Evolutionary conservation across 2,888 invertebrate species (phyloP), one percentile per base, ranked within the genome.

Genomic region (Laspeyria flexula): DNA sequence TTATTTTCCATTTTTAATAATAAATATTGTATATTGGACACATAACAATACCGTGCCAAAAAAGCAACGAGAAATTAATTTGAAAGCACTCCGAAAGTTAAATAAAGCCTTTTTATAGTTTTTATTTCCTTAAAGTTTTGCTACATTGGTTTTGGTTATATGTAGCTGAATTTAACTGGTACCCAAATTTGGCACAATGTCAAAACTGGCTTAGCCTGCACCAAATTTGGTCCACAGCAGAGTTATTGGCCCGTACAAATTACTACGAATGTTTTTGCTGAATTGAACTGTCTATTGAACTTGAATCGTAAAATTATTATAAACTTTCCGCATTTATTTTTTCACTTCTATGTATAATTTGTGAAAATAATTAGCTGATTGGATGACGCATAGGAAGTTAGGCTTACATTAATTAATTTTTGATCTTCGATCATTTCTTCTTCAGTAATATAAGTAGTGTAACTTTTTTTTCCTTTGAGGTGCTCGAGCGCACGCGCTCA

Each of bases 141-240:
- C 55, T 21, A 64, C 65, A 67, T 65, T 68, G 71, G 71, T 74
- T 73, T 69, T 67, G 71, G 71, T 75, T 65, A 57, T n/a, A n/a
- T n/a, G n/a, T n/a, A 73, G 69, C 60, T 60, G 65, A 74, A 79
- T 80, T 78, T 73, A 81, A 79, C 79, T 71, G 77, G 75, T 76
- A 70, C 55, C 50, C 57, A 50, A 74, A 79, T 64, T 81, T 84
- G 83, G 83, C 83, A 67, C 55, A 52, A 63, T 67, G 72, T 75
- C 83, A 84, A 81, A 73, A 79, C 75, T 48, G 58, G 65, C 52
- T 58, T 59, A 49, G 52, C 62, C 56, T 60, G 66, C 60, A 65
- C 51, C 43, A 55, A 65, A 67, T 68, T 74, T 62, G 59, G 60
- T 55, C 57, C 57, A 57, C 64, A 51, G 60, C 56, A 15, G 48